phyloP scores from a whole-genome alignment of 64 coral and sea anemone genomes.

The Astreopora myriophthalma region DNA sequence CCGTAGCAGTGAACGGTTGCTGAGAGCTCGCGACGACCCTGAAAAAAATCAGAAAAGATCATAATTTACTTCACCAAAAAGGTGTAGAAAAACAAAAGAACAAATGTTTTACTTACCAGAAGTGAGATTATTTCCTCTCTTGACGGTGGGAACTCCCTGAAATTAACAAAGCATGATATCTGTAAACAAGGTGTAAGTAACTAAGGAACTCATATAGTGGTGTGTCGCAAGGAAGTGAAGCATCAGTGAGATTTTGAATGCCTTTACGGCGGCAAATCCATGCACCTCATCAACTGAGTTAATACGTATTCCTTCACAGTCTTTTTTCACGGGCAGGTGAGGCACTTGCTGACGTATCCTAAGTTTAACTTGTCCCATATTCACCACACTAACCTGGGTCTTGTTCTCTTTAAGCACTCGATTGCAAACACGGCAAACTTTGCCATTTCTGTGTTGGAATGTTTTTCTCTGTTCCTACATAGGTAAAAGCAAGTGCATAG shows the following conservation, averaged over 20 bases:
- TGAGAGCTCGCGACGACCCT: slow-evolving; percentile 95
- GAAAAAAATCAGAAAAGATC: background rate
- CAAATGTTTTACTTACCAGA: slow-evolving; percentile 67
- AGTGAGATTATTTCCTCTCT: slow-evolving; percentile 97
- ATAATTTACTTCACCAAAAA: background rate
- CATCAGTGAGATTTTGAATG: no score
- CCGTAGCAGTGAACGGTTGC: slow-evolving; percentile 90
- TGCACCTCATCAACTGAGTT: no score
- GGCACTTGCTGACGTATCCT: no score
- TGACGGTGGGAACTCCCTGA: slow-evolving; percentile 94
- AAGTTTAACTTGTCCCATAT: background rate
- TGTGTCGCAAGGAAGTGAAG: no score
- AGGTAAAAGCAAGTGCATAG: background rate
- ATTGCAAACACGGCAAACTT: slow-evolving; percentile 88
- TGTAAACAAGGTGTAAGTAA: background rate
- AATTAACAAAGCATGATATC: background rate
- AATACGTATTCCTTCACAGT: no score
- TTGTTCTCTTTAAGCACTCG: slow-evolving; percentile 92
- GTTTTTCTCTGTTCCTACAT: slow-evolving; percentile 80
- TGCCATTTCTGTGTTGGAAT: slow-evolving; percentile 86
- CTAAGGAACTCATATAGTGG: background rate
- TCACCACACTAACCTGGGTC: slow-evolving; percentile 74
- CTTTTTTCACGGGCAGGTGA: no score
- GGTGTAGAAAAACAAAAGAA: background rate
- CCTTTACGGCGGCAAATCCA: no score